Percentiles rank a stretch among this genome's conserved stretches.
Conservation (phyloP, 1,140 invertebrate genomes). For the Campoletis sonorensis region DNA sequence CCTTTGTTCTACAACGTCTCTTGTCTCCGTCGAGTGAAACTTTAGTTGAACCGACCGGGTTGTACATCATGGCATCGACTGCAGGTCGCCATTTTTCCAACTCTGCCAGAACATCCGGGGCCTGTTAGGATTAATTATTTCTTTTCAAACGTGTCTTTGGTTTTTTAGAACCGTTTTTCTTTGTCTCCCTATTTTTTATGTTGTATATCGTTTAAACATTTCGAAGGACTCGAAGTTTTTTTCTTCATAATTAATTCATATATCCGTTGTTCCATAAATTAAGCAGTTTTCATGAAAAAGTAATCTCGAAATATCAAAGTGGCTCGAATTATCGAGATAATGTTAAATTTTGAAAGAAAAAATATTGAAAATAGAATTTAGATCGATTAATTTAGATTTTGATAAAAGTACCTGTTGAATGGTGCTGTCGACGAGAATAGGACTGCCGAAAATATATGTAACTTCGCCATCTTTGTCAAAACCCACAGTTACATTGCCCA, state of each 20-base stretch:
- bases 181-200: too few species aligned
- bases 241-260: too few species aligned
- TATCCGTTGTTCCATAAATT: too few species aligned
- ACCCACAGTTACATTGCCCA: slow-evolving; percentile 85
- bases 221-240: too few species aligned
- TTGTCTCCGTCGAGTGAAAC: slow-evolving; percentile 80
- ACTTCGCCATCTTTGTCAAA: slow-evolving; percentile 88
- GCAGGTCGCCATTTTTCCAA: slow-evolving; percentile 79
- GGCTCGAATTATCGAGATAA: too few species aligned
- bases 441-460: slow-evolving; percentile 83
- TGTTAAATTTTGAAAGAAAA: too few species aligned
- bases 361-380: too few species aligned
- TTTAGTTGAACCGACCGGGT: slow-evolving; percentile 81
- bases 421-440: slow-evolving; percentile 85
- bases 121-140: slow-evolving; percentile 71
- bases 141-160: background rate
- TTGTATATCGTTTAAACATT: too few species aligned
- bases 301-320: too few species aligned
- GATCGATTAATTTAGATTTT: too few species aligned
- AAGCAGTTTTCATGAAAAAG: too few species aligned
- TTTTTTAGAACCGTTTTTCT: too few species aligned
- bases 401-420: slow-evolving; percentile 74
- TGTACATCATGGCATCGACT: slow-evolving; percentile 77
- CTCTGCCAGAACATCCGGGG: slow-evolving; percentile 80
- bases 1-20: slow-evolving; percentile 80